phyloP scores from a whole-genome alignment of 2,797 vertebrate genomes.

The Eupleurogrammus muticus region DNA sequence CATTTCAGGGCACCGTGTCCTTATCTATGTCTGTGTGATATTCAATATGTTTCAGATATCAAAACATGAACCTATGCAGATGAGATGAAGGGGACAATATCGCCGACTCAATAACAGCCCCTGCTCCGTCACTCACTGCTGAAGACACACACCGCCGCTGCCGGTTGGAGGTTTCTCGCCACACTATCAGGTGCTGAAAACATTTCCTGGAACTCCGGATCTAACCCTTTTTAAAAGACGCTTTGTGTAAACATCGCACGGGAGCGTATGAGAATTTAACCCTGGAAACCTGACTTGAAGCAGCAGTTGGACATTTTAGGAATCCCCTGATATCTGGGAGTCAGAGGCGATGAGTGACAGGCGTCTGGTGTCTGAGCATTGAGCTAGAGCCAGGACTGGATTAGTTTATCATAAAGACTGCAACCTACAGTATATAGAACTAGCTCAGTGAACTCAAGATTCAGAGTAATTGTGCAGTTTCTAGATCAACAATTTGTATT shows the following conservation, averaged over 20 bases:
- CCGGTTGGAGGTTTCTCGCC: conserved; percentile 3
- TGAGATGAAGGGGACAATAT: conserved; percentile 71
- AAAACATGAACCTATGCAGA: conserved; percentile 75
- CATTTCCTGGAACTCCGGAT: not conserved
- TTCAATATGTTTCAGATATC: conserved; percentile 77
- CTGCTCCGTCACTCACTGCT: conserved; percentile 35
- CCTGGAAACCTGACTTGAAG: not conserved
- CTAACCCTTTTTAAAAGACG: not conserved
- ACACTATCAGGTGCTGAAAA: conserved; percentile 7
- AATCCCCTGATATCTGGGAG: not conserved
- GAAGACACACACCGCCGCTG: conserved; percentile 9
- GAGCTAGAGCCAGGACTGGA: no score
- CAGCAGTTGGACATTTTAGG: not conserved
- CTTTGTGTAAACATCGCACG: not conserved
- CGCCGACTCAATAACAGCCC: conserved; percentile 58
- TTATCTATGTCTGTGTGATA: conserved; percentile 76
- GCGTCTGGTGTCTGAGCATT: not conserved
- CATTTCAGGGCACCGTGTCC: conserved; percentile 64
- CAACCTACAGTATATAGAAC: no score
- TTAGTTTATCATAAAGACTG: conserved; percentile 7
- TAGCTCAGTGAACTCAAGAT: not conserved
- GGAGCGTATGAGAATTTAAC: not conserved
- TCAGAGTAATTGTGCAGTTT: not conserved
- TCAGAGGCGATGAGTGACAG: not conserved
- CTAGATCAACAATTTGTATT: not conserved